Base-by-base conservation (phyloP, 2,113 vertebrate genomes). In the Lethenteron reissneri region DNA sequence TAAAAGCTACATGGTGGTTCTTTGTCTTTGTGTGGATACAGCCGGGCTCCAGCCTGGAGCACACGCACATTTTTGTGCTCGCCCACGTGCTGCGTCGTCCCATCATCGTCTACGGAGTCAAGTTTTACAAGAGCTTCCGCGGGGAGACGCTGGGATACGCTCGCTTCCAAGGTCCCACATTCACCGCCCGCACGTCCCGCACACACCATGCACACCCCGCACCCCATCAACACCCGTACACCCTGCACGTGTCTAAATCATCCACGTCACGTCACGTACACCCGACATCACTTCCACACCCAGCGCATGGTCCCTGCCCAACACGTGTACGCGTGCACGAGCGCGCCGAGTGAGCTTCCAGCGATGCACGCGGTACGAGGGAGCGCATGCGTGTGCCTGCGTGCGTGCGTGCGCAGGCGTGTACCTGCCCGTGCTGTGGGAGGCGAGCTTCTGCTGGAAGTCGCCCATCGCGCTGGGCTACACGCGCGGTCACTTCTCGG, bases 11-110 rank as follows among this genome's bases (percentile, higher is more conserved):
- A 41, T 41, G 41, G 41, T 41, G 41, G 41, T 7, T 41, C 41
- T 41, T 41, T 41, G 41, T 41, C 41, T 41, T 41, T 41, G 41
- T 41, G 41, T 41, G 41, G 41, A 41, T 21, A 68, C 64, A 68
- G 64, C 64, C 64, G n/a, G 64, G 64, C n/a, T n/a, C 64, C 9
- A 68, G 64, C 64, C 11, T 68, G 8, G 64, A 68, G 11, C 64
- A 68, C 64, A 68, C 64, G 64, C 64, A 68, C 64, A 68, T 68
- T 21, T 68, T 68, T 21, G 64, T 68, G n/a, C 64, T 68, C n/a
- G 64, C 64, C n/a, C 64, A 68, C 11, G 21, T 68, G n/a, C 64
- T 68, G 64, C 64, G 64, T 21, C 64, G 64, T 21, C 64, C 64
- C 64, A 68, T 68, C 21, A 68, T 68, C 11, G 64, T 68, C n/a